These are phyloP conservation scores for Poeciliopsis turrubarensis DNA, from an alignment of 2,113 vertebrate species.

Conservation along the genomic window DNA sequence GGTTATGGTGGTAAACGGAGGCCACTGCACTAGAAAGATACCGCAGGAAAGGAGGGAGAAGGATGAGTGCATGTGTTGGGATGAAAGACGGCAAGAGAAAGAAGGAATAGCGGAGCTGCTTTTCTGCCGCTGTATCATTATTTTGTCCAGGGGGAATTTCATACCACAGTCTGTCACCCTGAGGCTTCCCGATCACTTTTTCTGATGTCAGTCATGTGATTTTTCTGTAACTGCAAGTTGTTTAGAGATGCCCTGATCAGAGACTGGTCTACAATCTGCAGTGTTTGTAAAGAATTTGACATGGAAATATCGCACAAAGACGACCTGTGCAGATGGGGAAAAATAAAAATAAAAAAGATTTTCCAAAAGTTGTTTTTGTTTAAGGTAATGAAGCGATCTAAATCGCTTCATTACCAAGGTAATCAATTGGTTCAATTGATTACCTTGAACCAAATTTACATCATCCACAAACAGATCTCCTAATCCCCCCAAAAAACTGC, in stretches of 20 bases:
- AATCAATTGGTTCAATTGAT: too few species aligned
- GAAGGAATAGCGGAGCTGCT: conserved; percentile 48
- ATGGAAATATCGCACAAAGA: neutral
- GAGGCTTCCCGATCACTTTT: neutral
- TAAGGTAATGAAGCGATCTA: too few species aligned
- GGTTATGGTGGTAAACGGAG: conserved; percentile 88
- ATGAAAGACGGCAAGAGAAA: conserved; percentile 37
- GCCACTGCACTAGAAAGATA: conserved; percentile 76
- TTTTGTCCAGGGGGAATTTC: conserved; percentile 51
- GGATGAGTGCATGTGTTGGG: neutral
- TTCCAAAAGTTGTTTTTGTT: too few species aligned
- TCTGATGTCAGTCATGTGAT: neutral
- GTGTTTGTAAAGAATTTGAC: too few species aligned
- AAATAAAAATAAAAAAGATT: too few species aligned
- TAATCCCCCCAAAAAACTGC: too few species aligned
- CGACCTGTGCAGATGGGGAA: neutral
- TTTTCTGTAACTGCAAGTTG: conserved; percentile 15
- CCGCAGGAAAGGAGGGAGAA: conserved; percentile 54
- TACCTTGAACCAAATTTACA: too few species aligned
- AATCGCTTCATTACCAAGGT: too few species aligned
- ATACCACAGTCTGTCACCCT: conserved; percentile 30
- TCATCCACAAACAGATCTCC: too few species aligned
- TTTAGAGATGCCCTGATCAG: neutral
- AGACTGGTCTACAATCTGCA: neutral
- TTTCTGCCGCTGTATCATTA: conserved; percentile 64